Percentiles rank a stretch among this genome's conserved stretches.
These are phyloP conservation scores for Mesembrinibis cayennensis DNA, from an alignment of 2,113 vertebrate genomes.

Conservation along the genomic window DNA sequence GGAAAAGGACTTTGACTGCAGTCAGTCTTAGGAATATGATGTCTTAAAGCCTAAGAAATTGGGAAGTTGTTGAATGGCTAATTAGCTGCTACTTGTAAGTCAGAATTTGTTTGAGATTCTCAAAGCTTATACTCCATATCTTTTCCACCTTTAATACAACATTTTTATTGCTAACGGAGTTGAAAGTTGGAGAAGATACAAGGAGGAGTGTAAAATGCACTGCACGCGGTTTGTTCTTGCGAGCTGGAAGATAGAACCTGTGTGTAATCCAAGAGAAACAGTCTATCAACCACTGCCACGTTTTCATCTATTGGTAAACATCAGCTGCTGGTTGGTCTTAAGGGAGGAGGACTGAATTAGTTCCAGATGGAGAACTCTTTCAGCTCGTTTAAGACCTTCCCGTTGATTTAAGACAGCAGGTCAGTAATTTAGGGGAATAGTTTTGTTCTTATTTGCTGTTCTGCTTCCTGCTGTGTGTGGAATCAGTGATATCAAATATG, in stretches of 20 bases:
- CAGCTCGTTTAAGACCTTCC: conserved; percentile 15
- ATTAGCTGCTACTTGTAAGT: neutral
- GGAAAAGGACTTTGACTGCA: neutral
- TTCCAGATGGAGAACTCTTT: conserved; percentile 43
- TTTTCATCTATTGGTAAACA: conserved; percentile 67
- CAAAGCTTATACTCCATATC: neutral
- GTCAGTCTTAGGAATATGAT: neutral
- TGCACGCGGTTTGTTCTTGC: neutral
- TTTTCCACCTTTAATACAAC: neutral
- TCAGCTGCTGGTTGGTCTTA: conserved; percentile 22
- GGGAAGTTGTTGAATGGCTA: neutral
- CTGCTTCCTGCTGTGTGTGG: neutral
- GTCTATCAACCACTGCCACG: conserved; percentile 36
- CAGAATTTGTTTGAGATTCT: neutral
- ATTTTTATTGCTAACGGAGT: neutral
- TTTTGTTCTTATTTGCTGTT: neutral
- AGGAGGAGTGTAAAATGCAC: neutral
- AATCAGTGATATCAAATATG: neutral
- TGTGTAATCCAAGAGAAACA: neutral
- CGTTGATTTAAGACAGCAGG: conserved; percentile 30
- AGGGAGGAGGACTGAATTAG: conserved; percentile 28
- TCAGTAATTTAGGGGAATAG: conserved; percentile 15
- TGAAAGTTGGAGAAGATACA: neutral
- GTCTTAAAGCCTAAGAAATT: neutral
- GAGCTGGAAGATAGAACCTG: neutral